Base-by-base conservation (phyloP, 2,113 vertebrate species). In the Pseudorasbora parva region DNA sequence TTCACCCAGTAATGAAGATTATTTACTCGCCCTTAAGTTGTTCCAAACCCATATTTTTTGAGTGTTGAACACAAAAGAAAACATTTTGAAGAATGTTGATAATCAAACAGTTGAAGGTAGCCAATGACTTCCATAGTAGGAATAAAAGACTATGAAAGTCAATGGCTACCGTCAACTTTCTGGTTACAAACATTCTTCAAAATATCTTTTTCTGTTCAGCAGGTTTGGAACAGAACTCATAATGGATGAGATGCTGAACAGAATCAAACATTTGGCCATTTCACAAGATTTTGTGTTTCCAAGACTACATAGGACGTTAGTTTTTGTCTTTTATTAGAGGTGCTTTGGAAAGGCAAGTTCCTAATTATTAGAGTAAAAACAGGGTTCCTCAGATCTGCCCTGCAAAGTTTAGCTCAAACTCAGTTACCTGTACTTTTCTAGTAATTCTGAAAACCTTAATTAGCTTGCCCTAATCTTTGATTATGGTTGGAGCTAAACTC, bases 251-350 rank as follows among this genome's bases (percentile, higher is more conserved):
- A 33, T 64, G 14, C 60, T 30, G 25, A 8, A 17, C 60, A 64
- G 27, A 64, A 17, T 30, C 27, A 64, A 64, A 64, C 60, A 17
- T 8, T 64, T 2, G 0, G 14, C 60, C 60, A 3, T 64, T 68
- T 68, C 17, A 37, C 30, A 37, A 68, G 27, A 68, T 68, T 37
- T 19, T 41, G 27, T 68, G 27, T 68, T 68, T 68, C 17, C 17
- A 37, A 68, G 33, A 41, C 64, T 37, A 33, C 10, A 11, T 6
- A 27, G n/a, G 59, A 60, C 19, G 8, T 37, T 21, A 41, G 9
- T n/a, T 17, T 21, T 69, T 69, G 37, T 71, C 37, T 71, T 37
- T 43, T 45, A 71, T 71, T 23, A 71, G n/a, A 43, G 64, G 64
- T 37, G 17, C 17, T 10, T 37, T 21, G 6, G 30, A n/a, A 17